A percentile compares a stretch with the other conserved stretches of the same genome.
Evolutionary conservation across 2,888 invertebrate genomes (phyloP).

Genomic region (Deladenus siricidicola): DNA sequence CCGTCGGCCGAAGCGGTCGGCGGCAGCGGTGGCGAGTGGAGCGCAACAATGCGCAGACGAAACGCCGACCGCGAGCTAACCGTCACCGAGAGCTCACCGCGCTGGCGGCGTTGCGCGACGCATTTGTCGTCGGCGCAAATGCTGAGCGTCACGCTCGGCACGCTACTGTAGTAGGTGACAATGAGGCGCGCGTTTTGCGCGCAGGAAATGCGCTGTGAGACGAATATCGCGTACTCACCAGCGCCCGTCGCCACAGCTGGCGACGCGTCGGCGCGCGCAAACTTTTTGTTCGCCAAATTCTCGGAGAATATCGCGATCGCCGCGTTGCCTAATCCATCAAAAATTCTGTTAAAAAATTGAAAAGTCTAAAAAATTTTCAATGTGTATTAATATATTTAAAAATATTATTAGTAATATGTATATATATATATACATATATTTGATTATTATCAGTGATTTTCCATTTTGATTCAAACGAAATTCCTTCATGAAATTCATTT

Average conservation of each 20-base stretch:
- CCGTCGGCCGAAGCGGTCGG: not conserved
- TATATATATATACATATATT: no score
- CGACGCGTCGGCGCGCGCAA: not conserved
- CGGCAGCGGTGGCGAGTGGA: no score
- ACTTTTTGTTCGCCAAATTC: not conserved
- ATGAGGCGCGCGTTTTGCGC: slow-evolving; percentile 25
- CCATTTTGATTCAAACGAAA: no score
- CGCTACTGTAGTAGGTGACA: slow-evolving; percentile 9
- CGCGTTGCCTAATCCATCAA: slow-evolving; percentile 27
- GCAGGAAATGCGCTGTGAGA: slow-evolving; percentile 24
- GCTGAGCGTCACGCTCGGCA: slow-evolving; percentile 26
- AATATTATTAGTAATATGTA: no score
- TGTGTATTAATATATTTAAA: no score
- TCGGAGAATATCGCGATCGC: slow-evolving; percentile 23
- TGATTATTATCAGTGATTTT: no score
- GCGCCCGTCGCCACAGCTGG: not conserved
- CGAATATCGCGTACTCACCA: slow-evolving; percentile 18
- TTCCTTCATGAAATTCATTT: no score
- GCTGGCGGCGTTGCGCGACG: slow-evolving; percentile 17
- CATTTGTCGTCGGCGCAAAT: slow-evolving; percentile 31
- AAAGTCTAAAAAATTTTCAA: no score
- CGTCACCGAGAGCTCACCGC: slow-evolving; percentile 5
- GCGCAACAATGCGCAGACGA: slow-evolving; percentile 24
- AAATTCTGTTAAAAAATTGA: no score
- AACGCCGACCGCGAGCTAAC: slow-evolving; percentile 22